Evolutionary conservation across 2,113 vertebrate species (phyloP), one percentile per base, ranked within the genome.

Genomic region (Datnioides undecimradiatus): DNA sequence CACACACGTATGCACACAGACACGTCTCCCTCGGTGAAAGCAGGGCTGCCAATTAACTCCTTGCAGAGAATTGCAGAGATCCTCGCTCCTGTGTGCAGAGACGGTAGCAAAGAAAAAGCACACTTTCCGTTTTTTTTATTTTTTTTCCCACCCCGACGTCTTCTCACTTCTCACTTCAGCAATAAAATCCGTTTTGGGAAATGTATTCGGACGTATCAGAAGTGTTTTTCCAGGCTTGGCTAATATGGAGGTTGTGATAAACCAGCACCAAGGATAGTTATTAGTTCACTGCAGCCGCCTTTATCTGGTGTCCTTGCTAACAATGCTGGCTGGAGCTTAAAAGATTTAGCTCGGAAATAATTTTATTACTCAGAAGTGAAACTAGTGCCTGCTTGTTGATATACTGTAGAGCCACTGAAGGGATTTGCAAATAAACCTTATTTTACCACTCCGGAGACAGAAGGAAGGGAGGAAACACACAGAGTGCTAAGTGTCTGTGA

Each of bases 31-130:
- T 58, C 60, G 64, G 87, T 80, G 73, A 76, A 76, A 77, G 38
- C 41, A 57, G 31, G 52, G 49, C 52, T 72, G 78, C 90, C 85
- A 91, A 87, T 90, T 85, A 87, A 86, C 70, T 86, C 80, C 84
- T 86, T 51, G 67, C 49, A 68, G 68, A 65, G 69, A 54, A 71
- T 71, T 72, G 43, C 34, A 43, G 76, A 64, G 70, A 87, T 63
- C 41, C 7, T 14, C 52, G 5, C 27, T 59, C 65, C 70, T 38
- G 5, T 73, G 60, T 59, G 73, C 80, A 73, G 48, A 71, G 51
- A 83, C 57, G 34, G 72, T 5, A 10, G 36, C 25, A 73, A 31
- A 80, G 34, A 73, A 84, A 76, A 54, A 40, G 21, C 25, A 68
- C 67, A 38, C 33, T 31, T 60, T 55, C 73, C 23, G 41, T 40